Conservation (phyloP, 2,888 invertebrate genomes). For the Patella pellucida region DNA sequence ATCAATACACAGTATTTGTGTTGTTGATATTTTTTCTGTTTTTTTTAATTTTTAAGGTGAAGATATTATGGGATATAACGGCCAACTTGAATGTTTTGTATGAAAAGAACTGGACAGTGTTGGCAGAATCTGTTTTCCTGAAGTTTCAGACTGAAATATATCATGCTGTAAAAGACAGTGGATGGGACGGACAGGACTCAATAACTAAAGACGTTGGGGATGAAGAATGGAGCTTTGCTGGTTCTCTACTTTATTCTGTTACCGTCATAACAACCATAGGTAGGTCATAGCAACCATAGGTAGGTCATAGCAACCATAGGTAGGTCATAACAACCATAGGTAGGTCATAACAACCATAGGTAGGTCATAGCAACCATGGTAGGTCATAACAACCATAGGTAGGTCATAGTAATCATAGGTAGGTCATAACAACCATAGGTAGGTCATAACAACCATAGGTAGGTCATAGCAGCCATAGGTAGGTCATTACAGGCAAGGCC, state of each 20-base stretch:
- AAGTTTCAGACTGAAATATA: slow-evolving; percentile 86
- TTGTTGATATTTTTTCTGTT: no score
- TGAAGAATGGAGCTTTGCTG: slow-evolving; percentile 88
- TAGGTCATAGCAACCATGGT: no score
- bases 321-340: no score
- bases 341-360: no score
- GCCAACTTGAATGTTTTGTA: slow-evolving; percentile 86
- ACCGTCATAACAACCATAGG: slow-evolving; percentile 92
- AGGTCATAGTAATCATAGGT: no score
- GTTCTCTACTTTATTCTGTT: slow-evolving; percentile 86
- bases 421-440: no score
- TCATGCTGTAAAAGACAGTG: slow-evolving; percentile 83
- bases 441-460: no score
- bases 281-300: slow-evolving; percentile 70
- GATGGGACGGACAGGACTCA: slow-evolving; percentile 79
- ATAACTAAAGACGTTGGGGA: slow-evolving; percentile 55
- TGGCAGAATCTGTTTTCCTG: slow-evolving; percentile 84
- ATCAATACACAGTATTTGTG: no score
- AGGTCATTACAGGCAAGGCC: no score
- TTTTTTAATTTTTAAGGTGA: slow-evolving; percentile 41
- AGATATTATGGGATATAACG: slow-evolving; percentile 86
- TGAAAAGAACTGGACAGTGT: slow-evolving; percentile 88
- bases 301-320: no score
- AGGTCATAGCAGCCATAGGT: no score
- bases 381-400: no score